These are phyloP conservation scores for Trematomus bernacchii DNA, from an alignment of 2,797 vertebrate genomes.

Conservation along the genomic window DNA sequence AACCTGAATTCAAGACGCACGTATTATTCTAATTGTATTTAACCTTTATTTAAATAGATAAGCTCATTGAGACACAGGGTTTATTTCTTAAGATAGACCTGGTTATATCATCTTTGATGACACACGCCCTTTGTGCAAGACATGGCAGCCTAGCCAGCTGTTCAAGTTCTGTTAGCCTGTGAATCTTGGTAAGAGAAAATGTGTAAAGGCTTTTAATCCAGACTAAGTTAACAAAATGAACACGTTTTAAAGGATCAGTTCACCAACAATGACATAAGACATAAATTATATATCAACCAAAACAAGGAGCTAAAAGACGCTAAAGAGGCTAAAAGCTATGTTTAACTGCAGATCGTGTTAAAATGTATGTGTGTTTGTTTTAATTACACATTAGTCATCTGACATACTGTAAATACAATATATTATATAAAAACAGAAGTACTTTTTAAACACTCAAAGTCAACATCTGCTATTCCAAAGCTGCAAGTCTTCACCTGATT, in stretches of 20 bases:
- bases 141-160: not conserved
- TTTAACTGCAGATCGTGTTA: not conserved
- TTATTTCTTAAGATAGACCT: too few species aligned
- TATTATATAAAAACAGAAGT: not conserved
- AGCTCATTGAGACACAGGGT: too few species aligned
- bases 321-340: not conserved
- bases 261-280: not conserved
- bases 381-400: not conserved
- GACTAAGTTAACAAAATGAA: slow-evolving; percentile 8
- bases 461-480: not conserved
- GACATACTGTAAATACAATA: not conserved
- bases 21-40: too few species aligned
- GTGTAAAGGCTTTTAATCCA: not conserved
- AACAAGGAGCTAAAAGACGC: not conserved
- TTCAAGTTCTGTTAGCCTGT: not conserved
- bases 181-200: not conserved
- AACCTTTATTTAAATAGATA: too few species aligned
- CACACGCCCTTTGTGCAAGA: slow-evolving; percentile 12
- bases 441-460: not conserved
- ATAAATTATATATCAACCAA: not conserved
- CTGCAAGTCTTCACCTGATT: not conserved
- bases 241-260: not conserved
- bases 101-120: not conserved
- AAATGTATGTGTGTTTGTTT: slow-evolving; percentile 1
- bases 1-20: not conserved